Evolutionary conservation across 1,140 invertebrate genomes (phyloP), one percentile per base, ranked within the genome.

Genomic region (Apis laboriosa): DNA sequence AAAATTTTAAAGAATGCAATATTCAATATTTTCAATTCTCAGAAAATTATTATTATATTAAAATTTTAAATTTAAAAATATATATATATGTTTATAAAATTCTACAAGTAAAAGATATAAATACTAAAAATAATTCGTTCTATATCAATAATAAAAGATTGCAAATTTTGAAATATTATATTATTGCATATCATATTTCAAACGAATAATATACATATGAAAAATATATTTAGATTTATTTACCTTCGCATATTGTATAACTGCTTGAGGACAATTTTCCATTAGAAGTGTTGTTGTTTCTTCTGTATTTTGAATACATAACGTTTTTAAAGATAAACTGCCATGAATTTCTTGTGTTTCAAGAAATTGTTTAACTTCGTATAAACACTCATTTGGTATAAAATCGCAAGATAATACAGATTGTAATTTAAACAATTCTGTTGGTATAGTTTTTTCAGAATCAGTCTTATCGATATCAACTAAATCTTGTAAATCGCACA

Each of bases 211-310:
- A 43, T 43, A 43, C 34, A 43, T 43, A 43, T 43, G 34, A 43
- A 43, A 43, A 43, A 43, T 43, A 43, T 43, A 43, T 43, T 43
- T 43, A 43, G 7, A 34, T 34, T 34, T 90, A 87, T 64, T 11
- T 93, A 96, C 95, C 93, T 95, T 95, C 8, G 94, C 94, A 89
- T 95, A 96, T 55, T 95, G 94, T 34, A 95, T 82, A n/a, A 95
- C 81, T 85, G 94, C 95, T 78, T 95, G 95, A 4, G 95, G 95
- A 86, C 95, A 95, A 21, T 94, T 91, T 4, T 95, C 93, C 56
- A 95, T 90, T 12, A 96, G 77, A 63, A 95, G 82, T 53, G 86
- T 68, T 1, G 93, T 93, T 24, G 87, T 90, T 24, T 87, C 74
- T 60, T 92, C 92, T 0, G 81, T 89, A 83, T 93, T 87, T 43